These are phyloP conservation scores for Edolisoma coerulescens DNA, from an alignment of 2,113 vertebrate species.

Conservation along the genomic window DNA sequence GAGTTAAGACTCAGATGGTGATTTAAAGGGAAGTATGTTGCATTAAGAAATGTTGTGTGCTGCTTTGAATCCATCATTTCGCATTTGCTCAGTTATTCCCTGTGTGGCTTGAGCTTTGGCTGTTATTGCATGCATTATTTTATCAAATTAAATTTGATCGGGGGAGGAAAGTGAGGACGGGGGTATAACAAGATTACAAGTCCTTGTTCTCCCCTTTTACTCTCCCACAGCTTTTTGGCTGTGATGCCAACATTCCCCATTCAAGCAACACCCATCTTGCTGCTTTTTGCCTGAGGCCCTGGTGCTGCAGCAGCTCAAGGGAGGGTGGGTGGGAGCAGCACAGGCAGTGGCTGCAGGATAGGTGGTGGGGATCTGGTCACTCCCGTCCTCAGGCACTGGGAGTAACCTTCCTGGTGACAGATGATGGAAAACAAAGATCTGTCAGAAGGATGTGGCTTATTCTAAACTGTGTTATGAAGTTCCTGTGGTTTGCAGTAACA, in stretches of 20 bases:
- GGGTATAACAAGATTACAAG: not conserved
- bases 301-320: not conserved
- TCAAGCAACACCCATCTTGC: not conserved
- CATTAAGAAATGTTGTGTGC: slow-evolving; percentile 15
- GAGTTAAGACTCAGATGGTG: slow-evolving; percentile 49
- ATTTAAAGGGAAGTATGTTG: slow-evolving; percentile 56
- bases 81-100: slow-evolving; percentile 51
- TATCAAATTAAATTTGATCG: slow-evolving; percentile 52
- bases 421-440: not conserved
- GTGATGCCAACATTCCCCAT: not conserved
- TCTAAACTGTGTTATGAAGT: fast-evolving
- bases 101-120: slow-evolving; percentile 41
- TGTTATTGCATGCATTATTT: slow-evolving; percentile 53
- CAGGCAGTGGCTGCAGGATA: not conserved
- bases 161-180: not conserved
- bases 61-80: slow-evolving; percentile 58
- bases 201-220: not conserved
- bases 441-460: not conserved
- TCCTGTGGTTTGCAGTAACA: not conserved
- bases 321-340: not conserved
- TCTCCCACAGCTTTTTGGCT: not conserved
- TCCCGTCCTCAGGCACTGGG: fast-evolving
- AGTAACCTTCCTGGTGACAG: fast-evolving
- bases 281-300: not conserved
- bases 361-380: fast-evolving